Base-by-base conservation (phyloP, 2,113 vertebrate genomes). In the Carassius gibelio region DNA sequence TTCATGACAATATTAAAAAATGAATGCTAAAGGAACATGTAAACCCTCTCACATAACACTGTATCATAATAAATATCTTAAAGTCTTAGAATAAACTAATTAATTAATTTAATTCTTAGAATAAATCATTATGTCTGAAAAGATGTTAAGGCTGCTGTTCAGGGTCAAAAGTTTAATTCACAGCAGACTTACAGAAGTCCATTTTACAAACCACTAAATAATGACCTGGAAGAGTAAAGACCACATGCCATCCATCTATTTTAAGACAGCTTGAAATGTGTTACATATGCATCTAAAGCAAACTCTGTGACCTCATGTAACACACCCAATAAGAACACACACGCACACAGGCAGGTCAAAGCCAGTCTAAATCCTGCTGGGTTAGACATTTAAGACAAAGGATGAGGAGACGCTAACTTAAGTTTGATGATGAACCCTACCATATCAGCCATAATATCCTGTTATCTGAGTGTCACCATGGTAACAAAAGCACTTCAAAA, bases 321-420 rank as follows among this genome's bases (percentile, higher is more conserved):
- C 36, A 61, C 34, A 15, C 76, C 34, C 34, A 23, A 23, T 62
- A 42, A 75, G 21, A 79, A 79, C 5, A 62, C 55, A 62, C 34
- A 38, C 36, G 42, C 55, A 9, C 34, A 42, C 3, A 52, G 57
- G 21, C 36, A 45, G 78, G 59, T 80, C 38, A 80, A 80, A 64
- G 59, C 38, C 59, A 64, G 8, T 10, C 36, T 64, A 64, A 80
- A 80, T 64, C 59, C 78, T 64, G 14, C 77, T 80, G 78, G 78
- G 14, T 48, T 66, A 64, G 30, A 36, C 50, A 36, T 19, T 59
- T 36, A 61, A 64, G n/a, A 42, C 57, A 26, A 13, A 42, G 77
- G 57, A 61, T 23, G 4, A 62, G 77, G 57, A 38, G 34, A 61
- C 11, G 38, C 62, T 36, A 62, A 62, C 8, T 57, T 72, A 72